These are phyloP conservation scores for Phyllopteryx taeniolatus DNA, from an alignment of 2,113 vertebrate genomes.

Conservation along the genomic window DNA sequence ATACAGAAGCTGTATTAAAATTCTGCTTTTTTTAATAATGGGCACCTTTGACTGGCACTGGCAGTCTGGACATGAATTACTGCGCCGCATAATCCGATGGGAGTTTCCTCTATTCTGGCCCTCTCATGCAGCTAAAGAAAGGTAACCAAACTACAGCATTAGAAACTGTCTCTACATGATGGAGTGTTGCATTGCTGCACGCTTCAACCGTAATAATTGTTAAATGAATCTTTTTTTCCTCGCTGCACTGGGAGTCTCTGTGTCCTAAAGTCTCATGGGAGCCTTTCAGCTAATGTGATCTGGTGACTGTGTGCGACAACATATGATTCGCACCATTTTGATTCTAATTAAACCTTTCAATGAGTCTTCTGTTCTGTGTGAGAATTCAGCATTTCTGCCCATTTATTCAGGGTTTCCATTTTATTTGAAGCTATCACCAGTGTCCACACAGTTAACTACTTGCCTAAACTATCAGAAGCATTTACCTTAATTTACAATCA, in stretches of 20 bases:
- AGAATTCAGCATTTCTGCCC: background rate
- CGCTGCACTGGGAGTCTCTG: background rate
- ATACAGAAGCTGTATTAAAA: background rate
- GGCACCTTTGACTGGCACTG: background rate
- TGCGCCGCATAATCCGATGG: background rate
- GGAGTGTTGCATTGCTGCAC: background rate
- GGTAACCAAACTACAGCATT: background rate
- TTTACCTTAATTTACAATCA: background rate
- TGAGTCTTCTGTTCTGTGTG: background rate
- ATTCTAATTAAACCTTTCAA: background rate
- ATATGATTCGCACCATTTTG: background rate
- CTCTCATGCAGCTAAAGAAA: background rate
- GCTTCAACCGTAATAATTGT: background rate
- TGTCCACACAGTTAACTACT: background rate
- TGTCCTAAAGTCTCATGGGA: no score
- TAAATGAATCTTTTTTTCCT: background rate
- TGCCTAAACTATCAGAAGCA: background rate
- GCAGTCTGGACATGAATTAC: background rate
- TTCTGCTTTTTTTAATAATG: background rate
- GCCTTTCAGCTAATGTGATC: background rate
- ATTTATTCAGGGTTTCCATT: background rate
- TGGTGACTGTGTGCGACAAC: conserved; percentile 1
- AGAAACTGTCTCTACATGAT: background rate
- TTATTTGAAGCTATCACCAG: background rate
- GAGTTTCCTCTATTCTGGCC: background rate